phyloP scores from a whole-genome alignment of 64 coral and sea anemone genomes.

The Acropora tenuis region DNA sequence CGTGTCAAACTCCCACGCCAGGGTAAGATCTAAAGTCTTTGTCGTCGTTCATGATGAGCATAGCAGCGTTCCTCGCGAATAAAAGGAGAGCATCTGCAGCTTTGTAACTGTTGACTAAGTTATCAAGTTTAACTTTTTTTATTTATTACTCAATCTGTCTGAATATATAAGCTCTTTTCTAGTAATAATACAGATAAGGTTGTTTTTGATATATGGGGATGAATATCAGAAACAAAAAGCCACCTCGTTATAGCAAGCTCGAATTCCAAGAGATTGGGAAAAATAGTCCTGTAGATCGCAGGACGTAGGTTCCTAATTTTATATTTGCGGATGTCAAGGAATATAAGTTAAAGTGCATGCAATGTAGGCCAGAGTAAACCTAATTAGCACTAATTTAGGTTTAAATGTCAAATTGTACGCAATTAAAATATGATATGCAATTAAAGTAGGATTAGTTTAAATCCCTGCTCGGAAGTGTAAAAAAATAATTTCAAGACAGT shows the following conservation, averaged over 20 bases:
- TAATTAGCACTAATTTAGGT: not conserved
- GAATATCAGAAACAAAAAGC: conserved; percentile 1
- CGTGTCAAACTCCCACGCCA: conserved; percentile 10
- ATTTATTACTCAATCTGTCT: not conserved
- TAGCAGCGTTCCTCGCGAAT: not conserved
- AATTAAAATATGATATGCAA: not conserved
- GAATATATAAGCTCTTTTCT: not conserved
- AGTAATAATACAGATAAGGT: too few species aligned
- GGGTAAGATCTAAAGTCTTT: not conserved
- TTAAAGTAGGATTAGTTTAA: not conserved
- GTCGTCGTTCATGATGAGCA: not conserved
- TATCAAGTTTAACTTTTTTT: not conserved
- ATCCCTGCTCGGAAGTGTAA: not conserved
- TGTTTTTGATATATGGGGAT: not conserved
- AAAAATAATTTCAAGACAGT: not conserved
- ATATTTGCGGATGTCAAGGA: not conserved
- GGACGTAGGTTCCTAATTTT: not conserved
- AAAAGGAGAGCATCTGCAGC: conserved; percentile 1
- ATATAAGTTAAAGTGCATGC: not conserved
- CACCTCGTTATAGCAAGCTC: not conserved
- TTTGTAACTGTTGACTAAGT: not conserved
- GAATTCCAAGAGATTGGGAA: not conserved
- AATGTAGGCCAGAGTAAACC: not conserved
- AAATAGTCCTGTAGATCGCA: not conserved
- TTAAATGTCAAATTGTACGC: not conserved